Evolutionary conservation across 2,888 invertebrate genomes (phyloP), one percentile per base, ranked within the genome.

Genomic region (Harpalus rufipes): DNA sequence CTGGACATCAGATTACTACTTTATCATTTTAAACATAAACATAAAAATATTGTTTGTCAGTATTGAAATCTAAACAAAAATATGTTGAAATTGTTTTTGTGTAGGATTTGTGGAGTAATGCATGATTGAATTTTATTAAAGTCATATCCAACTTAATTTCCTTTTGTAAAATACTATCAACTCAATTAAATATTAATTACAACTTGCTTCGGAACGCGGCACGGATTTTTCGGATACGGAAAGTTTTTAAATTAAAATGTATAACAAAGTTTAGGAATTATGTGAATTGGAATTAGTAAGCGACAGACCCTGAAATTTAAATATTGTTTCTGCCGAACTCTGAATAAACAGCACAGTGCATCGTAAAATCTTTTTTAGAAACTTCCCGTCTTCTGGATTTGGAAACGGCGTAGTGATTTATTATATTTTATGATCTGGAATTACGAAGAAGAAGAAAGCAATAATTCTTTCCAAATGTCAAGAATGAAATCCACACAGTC

Each of bases 181-280:
- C 65, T 65, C 72, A 76, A 76, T 58, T 58, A 58, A 78, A 56
- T 25, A 78, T 58, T 78, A 58, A 78, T 58, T 58, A 58, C 25
- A 56, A 58, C 32, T 58, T 58, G 18, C 6, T n/a, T 44, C 32
- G 39, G 25, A 76, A 4, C 51, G 44, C 25, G 32, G 25, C 14
- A 58, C 56, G 25, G n/a, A 76, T 78, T 78, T 25, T 78, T 78
- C 32, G 25, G 16, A 74, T 74, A 21, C 21, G 12, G 6, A 58
- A 78, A 78, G 78, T 78, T 78, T 76, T 78, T 58, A 78, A 78
- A 78, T 78, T 78, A 78, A 78, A 78, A 78, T 32, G 58, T 78
- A 14, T 25, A 78, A 78, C 78, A 32, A 78, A 78, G 78, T 72
- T 72, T 72, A 14, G 72, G 41, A 72, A 41, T 72, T 63, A 63